Base-by-base conservation (phyloP, 2,797 vertebrate species). In the Setipinna tenuifilis region DNA sequence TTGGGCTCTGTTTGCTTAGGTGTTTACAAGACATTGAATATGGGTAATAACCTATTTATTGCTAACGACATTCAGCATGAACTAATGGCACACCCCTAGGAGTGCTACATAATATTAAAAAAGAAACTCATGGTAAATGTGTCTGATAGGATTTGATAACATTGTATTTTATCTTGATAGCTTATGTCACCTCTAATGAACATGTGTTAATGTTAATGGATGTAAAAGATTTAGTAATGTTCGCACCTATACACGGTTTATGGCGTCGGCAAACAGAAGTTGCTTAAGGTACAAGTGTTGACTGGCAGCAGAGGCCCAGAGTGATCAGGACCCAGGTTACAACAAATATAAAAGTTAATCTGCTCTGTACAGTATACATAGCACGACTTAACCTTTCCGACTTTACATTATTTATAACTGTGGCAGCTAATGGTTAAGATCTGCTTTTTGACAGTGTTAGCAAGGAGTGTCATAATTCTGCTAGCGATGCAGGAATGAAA, bases 1-100 rank as follows among this genome's bases (percentile, higher is more conserved):
- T 90, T 92, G 62, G 50, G 31, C 14, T 58, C 68, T 41, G 65
- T 80, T 31, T 90, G 87, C 85, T 88, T 61, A 41, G 88, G 23
- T 61, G 16, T 54, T 83, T 87, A 71, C 31, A 54, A 75, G 83
- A 75, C 65, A 75, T 62, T 44, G 25, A 78, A 84, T 78, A 78
- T 41, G 80, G 44, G 50, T 48, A 62, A 68, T 48, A 75, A 41
- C 68, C 68, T 75, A 17, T 21, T 41, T 41, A 75, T 75, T 41
- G 68, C 68, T 31, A 7, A 31, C 28, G 25, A 3, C 23, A 11
- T 14, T 71, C 14, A 71, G 0, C 14, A 71, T 28, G 23, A 16
- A 71, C 28, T 71, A 17, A 71, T 71, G 65, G 28, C 25, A 17
- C 65, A 71, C 25, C 14, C 10, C 25, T 71, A 25, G 23, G 11